Base-by-base conservation (phyloP, 64 coral and sea anemone species). In the Stylophora pistillata region DNA sequence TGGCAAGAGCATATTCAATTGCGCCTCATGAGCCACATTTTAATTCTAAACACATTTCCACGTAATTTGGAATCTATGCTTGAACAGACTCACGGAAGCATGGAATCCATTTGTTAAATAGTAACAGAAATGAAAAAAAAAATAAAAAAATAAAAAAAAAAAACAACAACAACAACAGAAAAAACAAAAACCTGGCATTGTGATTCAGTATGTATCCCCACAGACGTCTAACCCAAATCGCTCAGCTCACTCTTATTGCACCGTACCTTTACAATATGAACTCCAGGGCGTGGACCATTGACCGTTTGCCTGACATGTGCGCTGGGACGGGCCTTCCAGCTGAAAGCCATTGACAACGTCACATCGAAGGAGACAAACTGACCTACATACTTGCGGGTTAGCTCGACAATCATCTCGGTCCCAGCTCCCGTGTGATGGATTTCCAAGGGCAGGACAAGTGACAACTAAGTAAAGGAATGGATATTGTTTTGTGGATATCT, bases 181-280 rank as follows among this genome's bases (percentile, higher is more conserved):
- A 6, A 10, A 26, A 72, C n/a, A n/a, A n/a, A n/a, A n/a, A n/a
- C n/a, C 37, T 47, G 37, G 3, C 37, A 47, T 4, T 7, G 37
- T 47, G 37, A 47, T 47, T 47, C 37, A 47, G 37, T 47, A 47
- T 3, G 37, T 47, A 7, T 47, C 37, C 7, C 37, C 37, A 47
- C 37, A 47, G 37, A 47, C 37, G 3, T 47, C 7, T 47, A 47
- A 47, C 37, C 37, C 37, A 47, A 47, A 3, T 47, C 37, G 37
- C 7, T 47, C 37, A 47, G 58, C 58, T 60, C 13, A n/a, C 10
- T n/a, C 4, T n/a, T 9, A 25, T 66, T 2, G 25, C 5, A 66
- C 9, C 76, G 31, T 56, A 99, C 97, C 97, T 99, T 99, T 95
- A 71, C 97, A 99, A 55, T 93, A 95, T 11, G 93, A 89, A 30